phyloP scores from a whole-genome alignment of 1,140 invertebrate genomes.

The Camponotus floridanus region DNA sequence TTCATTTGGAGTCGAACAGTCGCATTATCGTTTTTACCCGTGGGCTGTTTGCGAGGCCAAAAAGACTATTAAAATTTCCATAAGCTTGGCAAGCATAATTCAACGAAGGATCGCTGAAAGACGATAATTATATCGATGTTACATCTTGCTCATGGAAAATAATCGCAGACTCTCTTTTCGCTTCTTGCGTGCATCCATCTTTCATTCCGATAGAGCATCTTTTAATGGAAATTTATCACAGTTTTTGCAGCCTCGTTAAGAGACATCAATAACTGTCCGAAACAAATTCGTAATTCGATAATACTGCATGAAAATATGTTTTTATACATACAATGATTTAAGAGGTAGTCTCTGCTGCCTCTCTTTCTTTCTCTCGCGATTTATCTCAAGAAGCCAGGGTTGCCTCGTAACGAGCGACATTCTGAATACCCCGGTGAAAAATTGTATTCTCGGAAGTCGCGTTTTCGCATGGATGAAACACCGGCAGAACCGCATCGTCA shows the following conservation, averaged over 20 bases:
- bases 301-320: slow-evolving; percentile 30
- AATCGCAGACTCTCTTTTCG: neutral
- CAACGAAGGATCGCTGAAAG: neutral
- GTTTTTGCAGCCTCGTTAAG: slow-evolving; percentile 9
- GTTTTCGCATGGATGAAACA: slow-evolving; percentile 14
- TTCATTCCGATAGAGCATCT: neutral
- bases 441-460: slow-evolving; percentile 48
- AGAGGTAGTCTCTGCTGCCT: neutral
- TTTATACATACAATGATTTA: neutral
- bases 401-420: slow-evolving; percentile 46
- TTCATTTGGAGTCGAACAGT: slow-evolving; percentile 64
- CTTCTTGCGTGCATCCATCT: neutral
- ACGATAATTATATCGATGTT: slow-evolving; percentile 30
- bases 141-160: slow-evolving; percentile 9
- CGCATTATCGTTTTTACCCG: slow-evolving; percentile 51
- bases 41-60: slow-evolving; percentile 55
- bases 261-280: slow-evolving; percentile 19
- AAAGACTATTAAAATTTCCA: slow-evolving; percentile 61
- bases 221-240: neutral
- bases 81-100: slow-evolving; percentile 7
- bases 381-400: neutral
- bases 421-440: slow-evolving; percentile 51
- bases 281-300: slow-evolving; percentile 40
- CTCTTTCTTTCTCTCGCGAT: neutral
- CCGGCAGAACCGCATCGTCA: slow-evolving; percentile 54